Evolutionary conservation across 2,113 vertebrate genomes (phyloP).

Genomic region (Carassius gibelio): DNA sequence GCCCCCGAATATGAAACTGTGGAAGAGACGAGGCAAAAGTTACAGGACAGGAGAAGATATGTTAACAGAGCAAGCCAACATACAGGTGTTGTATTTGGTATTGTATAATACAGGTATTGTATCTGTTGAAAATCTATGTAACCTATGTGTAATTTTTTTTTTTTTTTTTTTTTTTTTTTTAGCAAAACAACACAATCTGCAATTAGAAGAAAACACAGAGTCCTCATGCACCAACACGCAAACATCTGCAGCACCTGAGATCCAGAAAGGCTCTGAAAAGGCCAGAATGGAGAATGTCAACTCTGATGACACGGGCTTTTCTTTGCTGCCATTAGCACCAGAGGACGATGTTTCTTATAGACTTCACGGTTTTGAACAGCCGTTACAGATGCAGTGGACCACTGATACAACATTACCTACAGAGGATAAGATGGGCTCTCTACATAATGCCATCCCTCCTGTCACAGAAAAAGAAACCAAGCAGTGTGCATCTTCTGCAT

Average conservation of each 20-base stretch:
- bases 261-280: constrained; percentile 17
- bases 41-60: constrained; percentile 87
- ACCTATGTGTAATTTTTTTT: constrained; percentile 1
- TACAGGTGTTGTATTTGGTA: constrained; percentile 80
- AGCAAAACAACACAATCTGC: constrained; percentile 64
- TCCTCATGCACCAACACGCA: constrained; percentile 1
- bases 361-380: constrained; percentile 8
- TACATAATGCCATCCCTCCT: constrained; percentile 57
- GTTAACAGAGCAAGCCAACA: constrained; percentile 78
- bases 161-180: constrained; percentile 9
- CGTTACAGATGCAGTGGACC: neutral
- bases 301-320: constrained; percentile 61
- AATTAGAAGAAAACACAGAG: constrained; percentile 25
- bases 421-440: constrained; percentile 77
- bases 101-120: neutral
- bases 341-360: constrained; percentile 53
- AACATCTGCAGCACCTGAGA: constrained; percentile 30
- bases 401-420: constrained; percentile 40
- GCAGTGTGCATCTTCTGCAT: constrained; percentile 18
- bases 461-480: constrained; percentile 23
- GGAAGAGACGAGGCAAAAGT: constrained; percentile 91
- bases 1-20: constrained; percentile 95
- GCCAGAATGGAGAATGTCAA: constrained; percentile 44
- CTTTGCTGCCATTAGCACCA: constrained; percentile 70
- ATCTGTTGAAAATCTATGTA: neutral